Percentiles rank a stretch among this genome's conserved stretches.
These are phyloP conservation scores for Aradophagus sp. DNA, from an alignment of 1,140 invertebrate genomes.

Conservation along the genomic window DNA sequence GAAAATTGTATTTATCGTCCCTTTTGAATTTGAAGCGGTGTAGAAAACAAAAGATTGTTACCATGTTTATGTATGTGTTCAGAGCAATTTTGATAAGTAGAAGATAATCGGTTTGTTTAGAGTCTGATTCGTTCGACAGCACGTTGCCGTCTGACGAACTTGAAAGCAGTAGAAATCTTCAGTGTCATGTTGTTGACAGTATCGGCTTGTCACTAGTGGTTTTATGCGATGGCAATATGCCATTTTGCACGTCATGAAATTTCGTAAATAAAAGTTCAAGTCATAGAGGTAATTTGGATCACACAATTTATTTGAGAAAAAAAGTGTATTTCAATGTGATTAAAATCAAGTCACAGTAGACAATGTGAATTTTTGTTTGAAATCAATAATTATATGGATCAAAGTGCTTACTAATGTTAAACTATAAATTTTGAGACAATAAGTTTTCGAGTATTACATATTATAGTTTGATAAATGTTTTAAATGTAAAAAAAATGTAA, in stretches of 20 bases:
- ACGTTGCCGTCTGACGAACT: slow-evolving; percentile 26
- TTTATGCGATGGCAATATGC: slow-evolving; percentile 43
- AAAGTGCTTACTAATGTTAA: no score
- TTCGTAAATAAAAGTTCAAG: slow-evolving; percentile 47
- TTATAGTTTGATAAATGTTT: no score
- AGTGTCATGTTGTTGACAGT: slow-evolving; percentile 51
- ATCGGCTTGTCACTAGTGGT: slow-evolving; percentile 25
- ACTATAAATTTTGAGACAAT: no score
- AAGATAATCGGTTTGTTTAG: no score
- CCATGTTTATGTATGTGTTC: slow-evolving; percentile 20
- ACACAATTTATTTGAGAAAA: no score
- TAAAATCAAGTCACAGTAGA: no score
- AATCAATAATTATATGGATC: no score
- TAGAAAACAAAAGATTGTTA: no score
- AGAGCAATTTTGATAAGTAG: slow-evolving; percentile 15
- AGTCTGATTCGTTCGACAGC: slow-evolving; percentile 13
- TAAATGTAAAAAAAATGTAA: no score
- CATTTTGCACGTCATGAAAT: slow-evolving; percentile 30
- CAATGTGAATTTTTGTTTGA: no score
- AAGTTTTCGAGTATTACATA: no score
- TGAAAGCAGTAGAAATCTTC: slow-evolving; percentile 25
- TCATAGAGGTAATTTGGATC: slow-evolving; percentile 14
- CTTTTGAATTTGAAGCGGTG: not conserved
- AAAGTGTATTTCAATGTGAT: no score
- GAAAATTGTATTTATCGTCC: not conserved